phyloP scores from a whole-genome alignment of 1,140 invertebrate species.

The Macrocentrus cingulum region DNA sequence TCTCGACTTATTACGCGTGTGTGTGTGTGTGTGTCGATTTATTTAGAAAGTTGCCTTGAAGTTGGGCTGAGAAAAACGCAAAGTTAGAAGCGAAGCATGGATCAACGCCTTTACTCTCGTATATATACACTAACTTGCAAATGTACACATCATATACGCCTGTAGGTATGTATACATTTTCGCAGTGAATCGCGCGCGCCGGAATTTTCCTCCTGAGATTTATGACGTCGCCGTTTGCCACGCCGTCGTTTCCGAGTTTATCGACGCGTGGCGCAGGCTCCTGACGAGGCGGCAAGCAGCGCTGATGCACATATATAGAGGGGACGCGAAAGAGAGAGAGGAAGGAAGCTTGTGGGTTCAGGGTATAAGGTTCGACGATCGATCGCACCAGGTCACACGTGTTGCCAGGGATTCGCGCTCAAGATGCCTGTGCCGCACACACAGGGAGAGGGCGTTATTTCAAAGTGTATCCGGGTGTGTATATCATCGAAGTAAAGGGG shows the following conservation, averaged over 20 bases:
- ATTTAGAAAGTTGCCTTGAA: not conserved
- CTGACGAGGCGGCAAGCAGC: conserved; percentile 2
- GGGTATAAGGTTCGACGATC: conserved; percentile 16
- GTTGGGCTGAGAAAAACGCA: not conserved
- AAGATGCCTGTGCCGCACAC: conserved; percentile 18
- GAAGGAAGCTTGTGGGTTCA: not conserved
- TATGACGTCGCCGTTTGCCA: conserved; percentile 23
- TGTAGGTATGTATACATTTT: not conserved
- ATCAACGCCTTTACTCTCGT: conserved; percentile 10
- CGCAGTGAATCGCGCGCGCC: not conserved
- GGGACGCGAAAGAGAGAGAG: not conserved
- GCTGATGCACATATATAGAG: not conserved
- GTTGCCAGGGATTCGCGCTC: conserved; percentile 23
- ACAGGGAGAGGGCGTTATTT: conserved; percentile 15
- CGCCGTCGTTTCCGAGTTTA: conserved; percentile 25
- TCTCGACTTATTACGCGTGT: not conserved
- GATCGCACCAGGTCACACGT: conserved; percentile 25
- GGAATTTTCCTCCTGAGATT: conserved; percentile 20
- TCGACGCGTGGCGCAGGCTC: conserved; percentile 23
- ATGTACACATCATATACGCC: not conserved
- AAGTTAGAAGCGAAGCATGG: not conserved
- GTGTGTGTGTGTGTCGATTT: not conserved
- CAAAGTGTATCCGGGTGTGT: conserved; percentile 23
- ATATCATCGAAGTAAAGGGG: conserved; percentile 24
- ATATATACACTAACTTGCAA: not conserved